Base-by-base conservation (phyloP, 2,888 invertebrate genomes). In the Auanema freiburgensis region DNA sequence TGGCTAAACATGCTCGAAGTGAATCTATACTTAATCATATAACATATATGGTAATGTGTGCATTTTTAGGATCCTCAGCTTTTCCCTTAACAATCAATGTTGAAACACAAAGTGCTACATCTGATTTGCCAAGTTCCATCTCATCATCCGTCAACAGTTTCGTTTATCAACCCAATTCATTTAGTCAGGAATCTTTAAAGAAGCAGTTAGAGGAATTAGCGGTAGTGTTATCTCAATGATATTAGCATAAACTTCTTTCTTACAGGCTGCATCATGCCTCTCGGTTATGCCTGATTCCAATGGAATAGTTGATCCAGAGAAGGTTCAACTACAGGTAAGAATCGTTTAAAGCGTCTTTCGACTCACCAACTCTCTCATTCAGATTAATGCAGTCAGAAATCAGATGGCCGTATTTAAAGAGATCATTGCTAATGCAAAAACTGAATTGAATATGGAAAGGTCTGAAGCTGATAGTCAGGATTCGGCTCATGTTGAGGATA, bases 41-140 rank as follows among this genome's bases (percentile, higher is more conserved):
- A 50, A 16, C 12, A 16, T 12, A 43, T 43, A 12, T 43, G 11
- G 43, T 43, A 43, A n/a, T 43, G 43, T n/a, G n/a, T n/a, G n/a
- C n/a, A 33, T 33, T 33, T 33, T 33, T 33, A 33, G 33, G 33
- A 33, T 33, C 33, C 33, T 58, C 61, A 41, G 53, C 62, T 14
- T 25, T 65, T 10, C 72, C 72, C 1, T 56, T 72, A 23, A 66
- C 72, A 1, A 66, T 72, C 14, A 68, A 70, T 50, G 64, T 67
- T 23, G 73, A 71, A 16, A 23, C 60, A 24, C 46, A 18, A 53
- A 65, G 21, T 67, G 67, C 73, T 1, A 74, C 73, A n/a, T 71
- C 73, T 1, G 73, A 74, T 53, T 64, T 74, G 1, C 72, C 76
- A 1, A 69, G 69, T 10, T 76, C 76, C 11, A 66, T 76, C 18